Base-by-base conservation (phyloP, 2,113 vertebrate species). In the Connochaetes taurinus region DNA sequence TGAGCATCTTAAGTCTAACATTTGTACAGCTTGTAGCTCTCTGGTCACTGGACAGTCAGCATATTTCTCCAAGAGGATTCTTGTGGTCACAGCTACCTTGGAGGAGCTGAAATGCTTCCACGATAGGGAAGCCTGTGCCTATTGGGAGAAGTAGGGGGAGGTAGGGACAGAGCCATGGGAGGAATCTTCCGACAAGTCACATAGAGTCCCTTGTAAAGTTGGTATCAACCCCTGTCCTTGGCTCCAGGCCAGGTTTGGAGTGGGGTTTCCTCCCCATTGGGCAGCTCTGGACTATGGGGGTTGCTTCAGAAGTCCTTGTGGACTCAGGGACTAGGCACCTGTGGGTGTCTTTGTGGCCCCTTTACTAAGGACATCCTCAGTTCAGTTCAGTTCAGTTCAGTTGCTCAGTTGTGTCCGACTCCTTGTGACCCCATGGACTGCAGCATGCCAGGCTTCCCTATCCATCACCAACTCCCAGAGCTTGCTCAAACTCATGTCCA, bases 91-190 rank as follows among this genome's bases (percentile, higher is more conserved):
- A 94, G 17, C 12, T 82, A 90, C 29, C 21, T 64, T 94, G 81
- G 27, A 90, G 76, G 78, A 76, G 57, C 27, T 76, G 40, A 87
- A 86, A 58, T 45, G 45, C 47, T 57, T 55, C 60, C 27, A 47
- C 52, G 19, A 8, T 10, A 9, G 86, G 40, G 40, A 55, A 40
- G 23, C 55, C 27, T 4, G 33, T 40, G 29, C 45, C 29, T 57
- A 0, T 0, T 67, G 31, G 17, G 58, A 31, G 33, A 3, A 25
- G n/a, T 8, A 5, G 17, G 21, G 2, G 5, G 23, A 17, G n/a
- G 3, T 16, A 36, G 31, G 55, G 29, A 14, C 16, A 40, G 36
- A 87, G 57, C 36, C 17, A 1, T 1, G 43, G 78, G 67, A 50
- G 33, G 36, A 74, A 43, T 53, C 93, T 85, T 15, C 47, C 19